Evolutionary conservation across 1,140 invertebrate species (phyloP), one percentile per base, ranked within the genome.

Genomic region (Leptinotarsa texana): DNA sequence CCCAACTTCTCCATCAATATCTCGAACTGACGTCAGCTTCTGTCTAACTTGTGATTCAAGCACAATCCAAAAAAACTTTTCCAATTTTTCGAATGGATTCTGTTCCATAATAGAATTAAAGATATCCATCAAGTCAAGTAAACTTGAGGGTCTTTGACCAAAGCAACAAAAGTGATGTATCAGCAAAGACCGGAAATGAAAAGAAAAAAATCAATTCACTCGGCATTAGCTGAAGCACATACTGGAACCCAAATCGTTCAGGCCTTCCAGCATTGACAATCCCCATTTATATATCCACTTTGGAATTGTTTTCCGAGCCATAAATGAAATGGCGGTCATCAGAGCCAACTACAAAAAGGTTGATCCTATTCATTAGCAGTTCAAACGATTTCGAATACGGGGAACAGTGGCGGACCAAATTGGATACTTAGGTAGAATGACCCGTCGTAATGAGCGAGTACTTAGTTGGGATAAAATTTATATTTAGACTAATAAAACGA

Each of bases 251-350:
- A n/a, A 57, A 57, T 57, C 51, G 51, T 57, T n/a, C 51, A 57
- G 51, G 51, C 51, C 51, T 15, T 17, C 33, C n/a, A 57, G 51
- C 51, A 57, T 57, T 57, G 51, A 57, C 42, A 42, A 68, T 68
- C 66, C n/a, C 42, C 66, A 68, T 68, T 57, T 70, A 70, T 51
- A 57, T 70, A 70, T 47, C 47, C 69, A 61, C 48, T 70, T 61
- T 48, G 47, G 47, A 70, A 70, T 70, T 70, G 69, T 70, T 70
- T 70, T 61, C 69, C 18, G n/a, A 57, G 69, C 49, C 49, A 70
- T 70, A 70, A 70, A 70, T 70, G 69, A 70, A 70, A 70, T 70
- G 48, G 69, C 49, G 69, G 69, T 70, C 69, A 57, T 70, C 69
- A 70, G n/a, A 24, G 49, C 69, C 24, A 70, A 70, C 69, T 61